Conservation (phyloP, 2,113 vertebrate species). For the Thoracochromis brauschi region DNA sequence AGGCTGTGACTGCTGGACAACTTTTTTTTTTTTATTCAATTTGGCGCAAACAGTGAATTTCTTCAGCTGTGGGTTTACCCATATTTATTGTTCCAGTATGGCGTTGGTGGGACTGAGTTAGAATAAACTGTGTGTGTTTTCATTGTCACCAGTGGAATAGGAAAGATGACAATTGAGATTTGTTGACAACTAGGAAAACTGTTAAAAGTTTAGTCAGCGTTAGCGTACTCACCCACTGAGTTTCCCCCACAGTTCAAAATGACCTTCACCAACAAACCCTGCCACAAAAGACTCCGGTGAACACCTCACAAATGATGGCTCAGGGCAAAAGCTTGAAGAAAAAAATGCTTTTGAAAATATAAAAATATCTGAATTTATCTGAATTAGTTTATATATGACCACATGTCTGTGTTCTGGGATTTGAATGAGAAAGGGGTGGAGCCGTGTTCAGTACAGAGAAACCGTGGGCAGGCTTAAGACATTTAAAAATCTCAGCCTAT, state of each 20-base stretch:
- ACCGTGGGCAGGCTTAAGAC: not conserved
- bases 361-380: not conserved
- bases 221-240: not conserved
- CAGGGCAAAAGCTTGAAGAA: not conserved
- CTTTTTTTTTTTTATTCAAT: not conserved
- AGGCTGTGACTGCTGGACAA: not conserved
- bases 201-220: not conserved
- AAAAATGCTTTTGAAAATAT: not conserved
- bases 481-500: not conserved
- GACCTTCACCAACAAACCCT: not conserved
- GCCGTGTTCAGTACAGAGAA: not conserved
- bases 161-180: not conserved
- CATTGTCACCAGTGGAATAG: not conserved
- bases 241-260: not conserved
- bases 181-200: not conserved
- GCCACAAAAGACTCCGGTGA: not conserved
- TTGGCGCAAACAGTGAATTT: not conserved
- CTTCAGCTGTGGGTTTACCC: not conserved
- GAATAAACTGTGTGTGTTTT: not conserved
- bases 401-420: not conserved
- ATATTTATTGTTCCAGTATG: not conserved
- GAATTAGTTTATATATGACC: not conserved
- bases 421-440: not conserved
- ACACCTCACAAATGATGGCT: not conserved
- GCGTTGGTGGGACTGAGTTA: not conserved